phyloP scores from a whole-genome alignment of 2,113 vertebrate species.

The Ramphastos sulfuratus region DNA sequence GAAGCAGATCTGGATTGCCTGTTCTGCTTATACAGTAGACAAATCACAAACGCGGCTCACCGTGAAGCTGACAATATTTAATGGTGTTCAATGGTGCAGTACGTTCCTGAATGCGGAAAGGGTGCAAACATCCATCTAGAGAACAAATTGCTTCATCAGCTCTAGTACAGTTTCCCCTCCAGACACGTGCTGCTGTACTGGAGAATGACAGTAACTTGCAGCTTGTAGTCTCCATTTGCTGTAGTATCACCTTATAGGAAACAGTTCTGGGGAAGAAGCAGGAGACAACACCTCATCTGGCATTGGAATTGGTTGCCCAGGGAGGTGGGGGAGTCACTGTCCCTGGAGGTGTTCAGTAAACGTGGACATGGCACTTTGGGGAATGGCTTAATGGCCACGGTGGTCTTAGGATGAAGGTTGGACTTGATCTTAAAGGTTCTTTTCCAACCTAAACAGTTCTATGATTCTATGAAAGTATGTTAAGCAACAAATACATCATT shows the following conservation, averaged over 20 bases:
- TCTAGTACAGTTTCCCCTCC: not conserved
- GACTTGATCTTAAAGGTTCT: too few relatives aligned
- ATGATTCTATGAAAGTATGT: not conserved
- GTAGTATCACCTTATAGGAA: not conserved
- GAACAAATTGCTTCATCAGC: not conserved
- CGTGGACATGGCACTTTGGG: too few relatives aligned
- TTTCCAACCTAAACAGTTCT: not conserved
- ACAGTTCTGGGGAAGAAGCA: not conserved
- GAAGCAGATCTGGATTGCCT: not conserved
- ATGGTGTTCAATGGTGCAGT: not conserved
- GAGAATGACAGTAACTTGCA: not conserved
- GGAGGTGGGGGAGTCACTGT: too few relatives aligned
- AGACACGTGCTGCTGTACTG: not conserved
- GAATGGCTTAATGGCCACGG: too few relatives aligned
- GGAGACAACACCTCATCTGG: too few relatives aligned
- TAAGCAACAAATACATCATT: fast-evolving
- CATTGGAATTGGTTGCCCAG: too few relatives aligned
- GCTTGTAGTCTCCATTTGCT: not conserved
- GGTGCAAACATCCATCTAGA: not conserved
- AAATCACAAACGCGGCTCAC: not conserved
- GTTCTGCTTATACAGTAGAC: not conserved
- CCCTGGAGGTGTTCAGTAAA: too few relatives aligned
- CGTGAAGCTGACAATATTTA: not conserved
- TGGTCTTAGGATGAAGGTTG: too few relatives aligned
- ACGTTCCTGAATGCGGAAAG: not conserved